Evolutionary conservation across 2,797 vertebrate species (phyloP).

Genomic region (Intellagama lesueurii): DNA sequence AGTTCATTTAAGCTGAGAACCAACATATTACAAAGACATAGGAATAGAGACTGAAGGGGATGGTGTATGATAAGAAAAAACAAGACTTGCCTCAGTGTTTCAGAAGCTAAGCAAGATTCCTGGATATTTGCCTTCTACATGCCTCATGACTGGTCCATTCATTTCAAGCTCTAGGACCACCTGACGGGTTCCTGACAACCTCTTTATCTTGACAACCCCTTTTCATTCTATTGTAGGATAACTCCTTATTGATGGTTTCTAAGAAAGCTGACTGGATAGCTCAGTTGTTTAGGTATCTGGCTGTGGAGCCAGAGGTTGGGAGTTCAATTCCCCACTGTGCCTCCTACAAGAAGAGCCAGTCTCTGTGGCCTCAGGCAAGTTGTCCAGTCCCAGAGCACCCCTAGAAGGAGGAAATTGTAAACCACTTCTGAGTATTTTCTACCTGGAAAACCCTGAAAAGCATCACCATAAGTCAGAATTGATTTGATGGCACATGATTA

Average conservation of each 20-base stretch:
- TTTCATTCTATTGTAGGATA: neutral
- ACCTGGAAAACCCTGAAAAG: no score
- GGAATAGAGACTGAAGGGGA: neutral
- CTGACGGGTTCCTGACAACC: neutral
- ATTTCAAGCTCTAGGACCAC: neutral
- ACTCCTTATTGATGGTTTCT: neutral
- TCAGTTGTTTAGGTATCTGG: no score
- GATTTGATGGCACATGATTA: no score
- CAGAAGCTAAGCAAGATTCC: no score
- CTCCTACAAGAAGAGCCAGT: no score
- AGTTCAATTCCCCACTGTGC: no score
- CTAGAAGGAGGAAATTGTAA: no score
- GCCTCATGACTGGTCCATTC: neutral
- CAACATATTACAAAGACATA: neutral
- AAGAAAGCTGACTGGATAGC: neutral
- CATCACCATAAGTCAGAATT: no score
- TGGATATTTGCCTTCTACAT: neutral
- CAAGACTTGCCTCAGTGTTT: neutral
- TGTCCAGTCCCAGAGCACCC: no score
- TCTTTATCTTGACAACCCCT: neutral
- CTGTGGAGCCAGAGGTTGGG: no score
- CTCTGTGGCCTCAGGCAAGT: no score
- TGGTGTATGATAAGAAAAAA: neutral
- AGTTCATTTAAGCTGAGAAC: constrained; percentile 23
- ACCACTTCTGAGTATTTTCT: no score